Evolutionary conservation across 2,888 invertebrate species (phyloP).

Genomic region (Amiota communis): DNA sequence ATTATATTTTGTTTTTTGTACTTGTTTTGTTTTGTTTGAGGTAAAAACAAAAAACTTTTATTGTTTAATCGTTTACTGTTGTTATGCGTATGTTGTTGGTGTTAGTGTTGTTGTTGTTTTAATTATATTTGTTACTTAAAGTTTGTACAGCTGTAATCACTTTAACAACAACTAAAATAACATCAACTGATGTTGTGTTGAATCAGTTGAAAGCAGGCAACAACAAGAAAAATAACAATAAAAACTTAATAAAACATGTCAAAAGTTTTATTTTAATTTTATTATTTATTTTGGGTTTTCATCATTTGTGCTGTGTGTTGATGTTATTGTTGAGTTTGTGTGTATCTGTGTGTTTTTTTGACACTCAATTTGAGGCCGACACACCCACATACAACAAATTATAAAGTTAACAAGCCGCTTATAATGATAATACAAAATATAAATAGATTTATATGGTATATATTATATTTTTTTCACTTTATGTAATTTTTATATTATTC

Average conservation of each 20-base stretch:
- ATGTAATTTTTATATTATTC: no score
- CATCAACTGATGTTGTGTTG: no score
- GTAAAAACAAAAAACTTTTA: not conserved
- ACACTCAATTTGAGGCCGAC: no score
- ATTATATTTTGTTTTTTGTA: no score
- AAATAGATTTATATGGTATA: no score
- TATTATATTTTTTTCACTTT: no score
- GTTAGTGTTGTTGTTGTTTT: not conserved
- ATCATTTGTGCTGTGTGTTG: not conserved
- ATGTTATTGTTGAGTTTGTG: no score
- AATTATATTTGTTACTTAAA: not conserved
- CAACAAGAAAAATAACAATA: not conserved
- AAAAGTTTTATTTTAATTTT: not conserved
- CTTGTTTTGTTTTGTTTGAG: not conserved
- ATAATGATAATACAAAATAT: no score
- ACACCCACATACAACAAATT: no score
- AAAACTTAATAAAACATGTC: not conserved
- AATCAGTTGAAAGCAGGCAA: not conserved
- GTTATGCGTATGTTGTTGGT: not conserved
- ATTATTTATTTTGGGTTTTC: not conserved
- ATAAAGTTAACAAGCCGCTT: no score
- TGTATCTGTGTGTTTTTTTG: no score
- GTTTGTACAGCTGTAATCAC: slow-evolving; percentile 10
- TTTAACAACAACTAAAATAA: not conserved
- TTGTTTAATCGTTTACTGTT: not conserved